These are phyloP conservation scores for Andrena flavipes DNA, from an alignment of 2,888 invertebrate genomes.

Conservation along the genomic window DNA sequence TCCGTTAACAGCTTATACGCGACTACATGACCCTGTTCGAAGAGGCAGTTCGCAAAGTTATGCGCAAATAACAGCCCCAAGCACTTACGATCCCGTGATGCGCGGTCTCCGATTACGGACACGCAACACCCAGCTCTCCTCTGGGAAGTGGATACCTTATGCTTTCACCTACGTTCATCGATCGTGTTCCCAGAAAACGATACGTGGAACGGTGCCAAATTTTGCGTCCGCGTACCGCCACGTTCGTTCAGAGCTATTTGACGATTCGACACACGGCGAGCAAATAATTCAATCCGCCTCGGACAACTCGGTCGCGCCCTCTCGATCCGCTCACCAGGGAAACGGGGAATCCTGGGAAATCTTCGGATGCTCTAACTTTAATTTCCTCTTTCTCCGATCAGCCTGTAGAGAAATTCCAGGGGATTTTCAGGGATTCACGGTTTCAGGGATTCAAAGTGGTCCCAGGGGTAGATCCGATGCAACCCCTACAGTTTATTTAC, in stretches of 20 bases:
- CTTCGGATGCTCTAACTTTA: background rate
- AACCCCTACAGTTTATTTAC: conserved; percentile 5
- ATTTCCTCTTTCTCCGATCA: too few species aligned
- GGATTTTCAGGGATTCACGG: background rate
- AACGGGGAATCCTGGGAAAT: background rate
- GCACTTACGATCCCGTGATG: conserved; percentile 69
- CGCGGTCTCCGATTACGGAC: conserved; percentile 77
- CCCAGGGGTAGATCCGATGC: background rate
- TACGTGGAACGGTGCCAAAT: conserved; percentile 55
- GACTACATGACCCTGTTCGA: conserved; percentile 22
- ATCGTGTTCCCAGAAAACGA: conserved; percentile 55
- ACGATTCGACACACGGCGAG: conserved; percentile 30
- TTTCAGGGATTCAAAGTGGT: background rate
- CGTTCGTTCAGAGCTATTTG: conserved; percentile 4
- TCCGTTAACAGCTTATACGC: conserved; percentile 49
- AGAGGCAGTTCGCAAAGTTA: conserved; percentile 67
- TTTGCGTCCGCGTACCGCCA: conserved; percentile 24
- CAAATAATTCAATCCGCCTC: conserved; percentile 46
- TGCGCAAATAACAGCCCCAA: conserved; percentile 73
- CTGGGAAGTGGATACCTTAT: conserved; percentile 55
- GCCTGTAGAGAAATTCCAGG: background rate
- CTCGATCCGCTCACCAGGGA: conserved; percentile 12
- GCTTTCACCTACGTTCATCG: conserved; percentile 64
- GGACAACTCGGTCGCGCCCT: conserved; percentile 38
- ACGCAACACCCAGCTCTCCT: conserved; percentile 73